These are phyloP conservation scores for Macrostomum lignano DNA, from an alignment of 1,140 invertebrate genomes.

Conservation along the genomic window DNA sequence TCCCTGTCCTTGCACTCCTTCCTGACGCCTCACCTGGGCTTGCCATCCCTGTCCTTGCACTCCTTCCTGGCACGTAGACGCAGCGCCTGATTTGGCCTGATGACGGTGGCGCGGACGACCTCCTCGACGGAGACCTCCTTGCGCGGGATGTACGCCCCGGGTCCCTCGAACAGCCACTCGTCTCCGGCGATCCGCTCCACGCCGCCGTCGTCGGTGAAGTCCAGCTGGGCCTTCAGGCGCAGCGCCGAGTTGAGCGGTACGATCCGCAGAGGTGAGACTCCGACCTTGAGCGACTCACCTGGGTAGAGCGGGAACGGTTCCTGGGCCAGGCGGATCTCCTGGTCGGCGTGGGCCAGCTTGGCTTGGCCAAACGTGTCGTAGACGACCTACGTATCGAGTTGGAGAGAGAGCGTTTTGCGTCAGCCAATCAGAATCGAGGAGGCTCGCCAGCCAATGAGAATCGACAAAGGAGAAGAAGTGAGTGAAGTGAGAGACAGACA, in stretches of 20 bases:
- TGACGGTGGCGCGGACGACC: slow-evolving; percentile 23
- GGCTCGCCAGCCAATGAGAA: no score
- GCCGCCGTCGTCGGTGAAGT: slow-evolving; percentile 25
- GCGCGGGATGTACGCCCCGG: slow-evolving; percentile 30
- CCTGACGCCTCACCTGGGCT: no score
- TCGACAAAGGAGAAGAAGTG: no score
- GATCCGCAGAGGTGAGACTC: slow-evolving; percentile 27
- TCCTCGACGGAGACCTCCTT: slow-evolving; percentile 29
- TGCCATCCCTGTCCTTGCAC: slow-evolving; percentile 26
- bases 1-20: no score
- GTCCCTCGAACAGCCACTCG: slow-evolving; percentile 17
- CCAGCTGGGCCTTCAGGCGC: slow-evolving; percentile 21
- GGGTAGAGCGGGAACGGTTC: slow-evolving; percentile 33
- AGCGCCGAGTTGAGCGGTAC: slow-evolving; percentile 28
- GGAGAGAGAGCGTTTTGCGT: no score
- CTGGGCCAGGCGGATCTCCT: slow-evolving; percentile 29
- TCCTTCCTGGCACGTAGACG: slow-evolving; percentile 27
- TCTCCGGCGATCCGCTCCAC: slow-evolving; percentile 28
- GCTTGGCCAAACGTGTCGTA: slow-evolving; percentile 24
- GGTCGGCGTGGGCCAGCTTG: slow-evolving; percentile 28
- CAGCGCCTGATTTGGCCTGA: slow-evolving; percentile 29
- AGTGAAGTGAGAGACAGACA: no score
- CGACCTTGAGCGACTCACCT: slow-evolving; percentile 27
- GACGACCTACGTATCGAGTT: no score
- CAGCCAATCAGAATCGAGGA: no score